Conservation (phyloP, 2,888 invertebrate species). For the Nysson spinosus region DNA sequence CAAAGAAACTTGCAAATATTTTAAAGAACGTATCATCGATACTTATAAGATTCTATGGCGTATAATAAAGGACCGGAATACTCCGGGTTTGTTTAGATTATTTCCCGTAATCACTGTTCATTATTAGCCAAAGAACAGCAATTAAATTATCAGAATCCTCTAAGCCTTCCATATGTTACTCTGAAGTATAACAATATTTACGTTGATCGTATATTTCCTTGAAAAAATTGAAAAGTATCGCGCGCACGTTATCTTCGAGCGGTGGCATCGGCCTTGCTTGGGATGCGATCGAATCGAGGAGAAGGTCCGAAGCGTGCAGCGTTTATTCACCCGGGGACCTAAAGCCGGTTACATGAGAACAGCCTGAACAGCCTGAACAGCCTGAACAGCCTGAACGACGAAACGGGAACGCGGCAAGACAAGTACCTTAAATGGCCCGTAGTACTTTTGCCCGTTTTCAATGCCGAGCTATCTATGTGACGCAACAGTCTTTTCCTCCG, state of each 20-base stretch:
- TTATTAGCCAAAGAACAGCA: no score
- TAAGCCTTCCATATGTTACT: no score
- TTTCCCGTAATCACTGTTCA: no score
- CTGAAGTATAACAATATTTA: no score
- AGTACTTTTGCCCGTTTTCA: constrained; percentile 59
- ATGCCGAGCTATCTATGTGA: constrained; percentile 48
- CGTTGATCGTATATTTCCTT: not conserved
- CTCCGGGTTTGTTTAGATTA: no score
- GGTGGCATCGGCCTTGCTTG: constrained; percentile 17
- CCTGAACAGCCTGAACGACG: constrained; percentile 29
- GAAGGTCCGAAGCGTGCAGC: constrained; percentile 1
- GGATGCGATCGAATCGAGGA: constrained; percentile 17
- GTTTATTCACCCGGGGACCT: constrained; percentile 30
- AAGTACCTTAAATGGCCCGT: constrained; percentile 68
- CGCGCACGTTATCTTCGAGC: not conserved
- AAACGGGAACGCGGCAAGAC: constrained; percentile 51
- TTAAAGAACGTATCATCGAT: no score
- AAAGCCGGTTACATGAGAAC: not conserved
- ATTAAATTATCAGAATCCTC: no score
- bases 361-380: not conserved
- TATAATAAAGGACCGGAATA: no score
- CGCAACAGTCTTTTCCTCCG: constrained; percentile 29
- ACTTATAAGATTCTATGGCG: no score
- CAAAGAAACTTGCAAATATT: no score
- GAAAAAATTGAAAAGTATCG: not conserved